These are phyloP conservation scores for Cotesia chilonis DNA, from an alignment of 1,140 invertebrate genomes.

Conservation along the genomic window DNA sequence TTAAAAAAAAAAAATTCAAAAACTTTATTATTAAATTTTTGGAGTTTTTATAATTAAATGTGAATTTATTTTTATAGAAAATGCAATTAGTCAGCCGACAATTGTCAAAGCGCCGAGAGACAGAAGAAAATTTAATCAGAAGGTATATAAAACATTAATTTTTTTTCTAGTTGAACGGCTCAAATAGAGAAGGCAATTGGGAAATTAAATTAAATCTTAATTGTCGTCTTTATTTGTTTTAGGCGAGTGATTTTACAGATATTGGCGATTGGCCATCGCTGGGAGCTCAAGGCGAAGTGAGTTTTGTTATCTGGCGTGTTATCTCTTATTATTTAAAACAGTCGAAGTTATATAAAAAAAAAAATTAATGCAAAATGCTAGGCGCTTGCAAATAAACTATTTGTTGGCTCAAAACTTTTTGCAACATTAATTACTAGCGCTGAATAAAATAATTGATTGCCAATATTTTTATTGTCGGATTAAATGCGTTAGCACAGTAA, in stretches of 20 bases:
- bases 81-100: conserved; percentile 59
- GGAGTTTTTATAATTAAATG: neutral
- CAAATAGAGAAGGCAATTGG: no score
- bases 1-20: no score
- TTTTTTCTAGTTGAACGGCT: no score
- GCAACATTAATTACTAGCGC: conserved; percentile 45
- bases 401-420: conserved; percentile 56
- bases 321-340: neutral
- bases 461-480: conserved; percentile 18
- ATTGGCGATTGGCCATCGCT: conserved; percentile 83
- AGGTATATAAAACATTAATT: conserved; percentile 58
- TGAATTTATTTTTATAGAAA: conserved; percentile 56
- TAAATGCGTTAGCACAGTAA: conserved; percentile 32
- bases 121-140: conserved; percentile 71
- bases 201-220: no score
- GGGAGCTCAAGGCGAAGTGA: conserved; percentile 67
- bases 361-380: conserved; percentile 9
- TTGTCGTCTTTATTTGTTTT: conserved; percentile 52
- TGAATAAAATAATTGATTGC: neutral
- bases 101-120: conserved; percentile 70
- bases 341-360: neutral
- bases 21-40: neutral
- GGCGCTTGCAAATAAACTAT: neutral
- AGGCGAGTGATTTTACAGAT: conserved; percentile 78
- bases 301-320: conserved; percentile 35